Evolutionary conservation across 2,888 invertebrate genomes (phyloP).

Genomic region (Mythimna vitellina): DNA sequence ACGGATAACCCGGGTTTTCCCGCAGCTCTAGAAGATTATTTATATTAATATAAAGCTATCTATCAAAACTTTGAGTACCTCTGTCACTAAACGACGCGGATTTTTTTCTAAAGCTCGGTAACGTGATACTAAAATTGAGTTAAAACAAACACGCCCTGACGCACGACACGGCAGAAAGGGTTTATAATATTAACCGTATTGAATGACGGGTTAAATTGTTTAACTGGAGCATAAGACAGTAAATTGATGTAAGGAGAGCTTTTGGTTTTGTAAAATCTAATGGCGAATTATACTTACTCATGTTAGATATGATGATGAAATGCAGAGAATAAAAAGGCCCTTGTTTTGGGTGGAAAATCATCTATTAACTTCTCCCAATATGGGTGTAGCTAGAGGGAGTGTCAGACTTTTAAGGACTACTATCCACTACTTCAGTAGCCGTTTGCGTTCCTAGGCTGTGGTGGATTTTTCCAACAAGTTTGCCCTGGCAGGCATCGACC

Average conservation of each 20-base stretch:
- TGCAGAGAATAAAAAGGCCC: neutral
- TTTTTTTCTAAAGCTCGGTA: slow-evolving; percentile 84
- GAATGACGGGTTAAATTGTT: slow-evolving; percentile 48
- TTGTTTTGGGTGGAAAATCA: no score
- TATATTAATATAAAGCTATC: no score
- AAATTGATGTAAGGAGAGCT: slow-evolving; percentile 13
- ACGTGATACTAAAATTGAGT: slow-evolving; percentile 86
- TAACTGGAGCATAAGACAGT: slow-evolving; percentile 39
- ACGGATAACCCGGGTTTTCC: no score
- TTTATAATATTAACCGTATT: slow-evolving; percentile 71
- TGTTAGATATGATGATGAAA: neutral
- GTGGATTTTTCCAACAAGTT: no score
- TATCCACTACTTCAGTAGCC: no score
- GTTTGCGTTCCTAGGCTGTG: no score
- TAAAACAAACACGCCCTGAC: slow-evolving; percentile 82
- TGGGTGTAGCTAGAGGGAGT: no score
- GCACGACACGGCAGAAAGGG: slow-evolving; percentile 75
- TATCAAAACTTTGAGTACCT: slow-evolving; percentile 72
- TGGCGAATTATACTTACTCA: neutral
- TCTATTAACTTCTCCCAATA: no score
- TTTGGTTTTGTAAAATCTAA: slow-evolving; percentile 26
- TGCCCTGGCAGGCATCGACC: no score
- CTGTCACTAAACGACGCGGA: slow-evolving; percentile 67
- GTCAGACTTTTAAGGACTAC: no score
- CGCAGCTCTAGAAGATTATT: no score